Evolutionary conservation across 2,113 vertebrate genomes (phyloP).

Genomic region (Bothrops jararaca): DNA sequence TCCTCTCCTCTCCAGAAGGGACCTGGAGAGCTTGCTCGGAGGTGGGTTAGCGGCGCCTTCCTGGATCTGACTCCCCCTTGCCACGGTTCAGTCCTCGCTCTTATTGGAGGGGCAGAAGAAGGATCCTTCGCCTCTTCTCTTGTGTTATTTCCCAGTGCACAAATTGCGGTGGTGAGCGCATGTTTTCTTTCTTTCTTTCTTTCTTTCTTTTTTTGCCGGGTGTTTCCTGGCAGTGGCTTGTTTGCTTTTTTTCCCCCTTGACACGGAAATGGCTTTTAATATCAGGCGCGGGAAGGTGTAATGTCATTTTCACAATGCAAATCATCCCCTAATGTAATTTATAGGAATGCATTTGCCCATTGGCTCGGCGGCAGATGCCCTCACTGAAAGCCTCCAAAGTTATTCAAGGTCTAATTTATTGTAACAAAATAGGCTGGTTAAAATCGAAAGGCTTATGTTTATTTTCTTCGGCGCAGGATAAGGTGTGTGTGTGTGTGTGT

Average conservation of each 20-base stretch:
- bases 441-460: neutral
- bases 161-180: constrained; percentile 16
- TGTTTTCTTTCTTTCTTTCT: too few relatives aligned
- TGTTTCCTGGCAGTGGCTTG: neutral
- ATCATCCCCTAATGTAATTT: neutral
- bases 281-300: neutral
- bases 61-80: neutral
- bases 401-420: neutral
- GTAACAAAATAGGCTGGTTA: constrained; percentile 9
- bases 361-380: neutral
- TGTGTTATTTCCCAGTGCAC: neutral
- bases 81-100: neutral
- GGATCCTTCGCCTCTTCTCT: neutral
- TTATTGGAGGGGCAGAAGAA: neutral
- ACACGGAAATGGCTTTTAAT: neutral
- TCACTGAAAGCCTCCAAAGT: neutral
- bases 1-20: neutral
- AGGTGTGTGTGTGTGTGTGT: too few relatives aligned
- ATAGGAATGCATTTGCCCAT: neutral
- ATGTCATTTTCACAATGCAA: neutral
- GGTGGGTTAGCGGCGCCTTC: neutral
- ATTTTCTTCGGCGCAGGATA: neutral
- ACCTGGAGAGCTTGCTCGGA: neutral
- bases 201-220: neutral
- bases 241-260: neutral